phyloP scores from a whole-genome alignment of 2,113 vertebrate species.

The Colistium nudipinnis region DNA sequence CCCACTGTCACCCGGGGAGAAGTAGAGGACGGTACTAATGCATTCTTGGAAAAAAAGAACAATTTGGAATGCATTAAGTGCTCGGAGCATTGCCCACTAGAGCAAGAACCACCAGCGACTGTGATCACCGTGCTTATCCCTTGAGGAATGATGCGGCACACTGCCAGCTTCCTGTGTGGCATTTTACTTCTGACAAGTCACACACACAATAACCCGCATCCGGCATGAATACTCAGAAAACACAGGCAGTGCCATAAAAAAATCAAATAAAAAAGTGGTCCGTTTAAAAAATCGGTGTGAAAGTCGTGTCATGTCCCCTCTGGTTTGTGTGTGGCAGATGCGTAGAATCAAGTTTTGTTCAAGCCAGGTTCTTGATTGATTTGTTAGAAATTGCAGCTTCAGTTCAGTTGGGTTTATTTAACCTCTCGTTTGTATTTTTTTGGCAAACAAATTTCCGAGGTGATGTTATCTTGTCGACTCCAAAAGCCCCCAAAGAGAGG shows the following conservation, averaged over 20 bases:
- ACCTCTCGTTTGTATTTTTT: too few relatives aligned
- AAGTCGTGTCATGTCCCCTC: not conserved
- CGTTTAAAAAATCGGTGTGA: conserved; percentile 13
- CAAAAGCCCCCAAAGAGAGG: too few relatives aligned
- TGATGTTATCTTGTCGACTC: too few relatives aligned
- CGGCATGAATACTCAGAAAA: conserved; percentile 3
- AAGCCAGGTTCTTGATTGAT: too few relatives aligned
- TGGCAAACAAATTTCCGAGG: too few relatives aligned
- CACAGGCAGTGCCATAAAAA: not conserved
- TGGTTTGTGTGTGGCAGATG: too few relatives aligned
- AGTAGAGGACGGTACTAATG: conserved; percentile 55
- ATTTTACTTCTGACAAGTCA: conserved; percentile 44
- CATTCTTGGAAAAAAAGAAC: conserved; percentile 47
- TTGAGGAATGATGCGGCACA: conserved; percentile 46
- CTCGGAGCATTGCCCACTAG: conserved; percentile 32
- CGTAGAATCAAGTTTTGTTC: too few relatives aligned
- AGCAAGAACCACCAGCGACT: conserved; percentile 33
- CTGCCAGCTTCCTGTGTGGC: conserved; percentile 15
- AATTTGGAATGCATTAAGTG: conserved; percentile 53
- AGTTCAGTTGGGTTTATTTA: too few relatives aligned
- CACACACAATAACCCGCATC: conserved; percentile 19
- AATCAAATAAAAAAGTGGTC: not conserved
- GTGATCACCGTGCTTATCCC: conserved; percentile 36
- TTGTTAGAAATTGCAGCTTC: too few relatives aligned
- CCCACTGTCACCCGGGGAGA: conserved; percentile 46